phyloP scores from a whole-genome alignment of 2,888 invertebrate species.

The Zelleria hepariella region DNA sequence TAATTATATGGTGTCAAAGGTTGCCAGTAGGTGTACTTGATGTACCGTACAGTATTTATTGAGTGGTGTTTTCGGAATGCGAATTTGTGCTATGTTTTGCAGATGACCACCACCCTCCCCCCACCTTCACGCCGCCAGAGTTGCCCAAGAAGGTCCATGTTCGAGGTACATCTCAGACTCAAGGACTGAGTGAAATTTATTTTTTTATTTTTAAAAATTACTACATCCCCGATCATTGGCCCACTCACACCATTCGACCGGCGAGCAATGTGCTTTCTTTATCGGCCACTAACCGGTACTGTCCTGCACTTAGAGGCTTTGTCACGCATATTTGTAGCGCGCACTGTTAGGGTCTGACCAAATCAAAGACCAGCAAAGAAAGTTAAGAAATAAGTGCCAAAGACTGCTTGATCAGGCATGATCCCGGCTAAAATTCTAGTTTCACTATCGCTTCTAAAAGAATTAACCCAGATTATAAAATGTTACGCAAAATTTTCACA shows the following conservation, averaged over 20 bases:
- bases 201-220: constrained; percentile 36
- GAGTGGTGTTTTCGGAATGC: constrained; percentile 70
- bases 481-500: neutral
- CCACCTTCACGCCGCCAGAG: constrained; percentile 98
- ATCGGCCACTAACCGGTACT: constrained; percentile 44
- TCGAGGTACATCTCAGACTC: constrained; percentile 82
- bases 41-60: constrained; percentile 27
- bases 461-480: constrained; percentile 16
- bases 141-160: constrained; percentile 99
- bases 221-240: constrained; percentile 38
- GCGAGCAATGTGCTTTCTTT: constrained; percentile 56
- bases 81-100: constrained; percentile 84
- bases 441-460: constrained; percentile 34
- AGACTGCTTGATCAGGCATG: constrained; percentile 52
- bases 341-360: constrained; percentile 39
- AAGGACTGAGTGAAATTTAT: constrained; percentile 60
- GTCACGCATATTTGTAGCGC: constrained; percentile 66
- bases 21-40: constrained; percentile 35
- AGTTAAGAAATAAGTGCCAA: constrained; percentile 15
- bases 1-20: neutral
- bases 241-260: constrained; percentile 35
- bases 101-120: constrained; percentile 98
- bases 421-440: constrained; percentile 46
- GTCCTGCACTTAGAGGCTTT: constrained; percentile 65
- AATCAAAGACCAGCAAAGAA: constrained; percentile 18